Evolutionary conservation across 2,888 invertebrate species (phyloP), one percentile per base, ranked within the genome.

Genomic region (Lasioglossum malachurum): DNA sequence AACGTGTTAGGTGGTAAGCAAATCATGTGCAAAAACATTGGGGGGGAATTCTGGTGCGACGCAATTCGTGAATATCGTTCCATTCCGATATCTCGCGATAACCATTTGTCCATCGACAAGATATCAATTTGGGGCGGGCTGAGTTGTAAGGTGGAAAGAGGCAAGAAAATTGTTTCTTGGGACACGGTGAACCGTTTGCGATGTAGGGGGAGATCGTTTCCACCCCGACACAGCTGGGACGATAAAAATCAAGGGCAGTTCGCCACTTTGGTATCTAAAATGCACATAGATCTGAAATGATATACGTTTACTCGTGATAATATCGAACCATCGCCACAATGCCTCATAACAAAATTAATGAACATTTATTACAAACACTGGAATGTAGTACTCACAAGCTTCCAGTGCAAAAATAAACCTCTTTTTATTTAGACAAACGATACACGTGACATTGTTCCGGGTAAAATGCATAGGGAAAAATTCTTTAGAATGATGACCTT

Each of bases 111-210:
- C 81, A 81, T 83, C 67, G 83, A 81, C 67, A 77, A 80, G 76
- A 80, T 84, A 86, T 64, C 81, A 88, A 86, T 88, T 88, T 57
- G 73, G 60, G 64, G 75, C 38, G 74, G 60, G 60, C 80, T 76
- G 87, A 78, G 53, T 67, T 23, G 60, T 77, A 80, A 64, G 84
- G 72, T 81, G 83, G 78, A 35, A 57, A 75, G 87, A 77, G 87
- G 86, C 81, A 86, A 78, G 87, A 88, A 89, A 91, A 91, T 89
- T 88, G 89, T 88, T 88, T 89, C 88, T 84, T 60, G 76, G 75
- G 78, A 44, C 76, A 64, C 38, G 46, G 75, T 49, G 84, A 80
- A 80, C 82, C 72, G 79, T 71, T 76, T 27, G 49, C 74, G 76
- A 80, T 73, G 78, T 80, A 84, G 81, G 69, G 77, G 83, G 80